Conservation (phyloP, 2,797 vertebrate genomes). For the Prunella strophiata region DNA sequence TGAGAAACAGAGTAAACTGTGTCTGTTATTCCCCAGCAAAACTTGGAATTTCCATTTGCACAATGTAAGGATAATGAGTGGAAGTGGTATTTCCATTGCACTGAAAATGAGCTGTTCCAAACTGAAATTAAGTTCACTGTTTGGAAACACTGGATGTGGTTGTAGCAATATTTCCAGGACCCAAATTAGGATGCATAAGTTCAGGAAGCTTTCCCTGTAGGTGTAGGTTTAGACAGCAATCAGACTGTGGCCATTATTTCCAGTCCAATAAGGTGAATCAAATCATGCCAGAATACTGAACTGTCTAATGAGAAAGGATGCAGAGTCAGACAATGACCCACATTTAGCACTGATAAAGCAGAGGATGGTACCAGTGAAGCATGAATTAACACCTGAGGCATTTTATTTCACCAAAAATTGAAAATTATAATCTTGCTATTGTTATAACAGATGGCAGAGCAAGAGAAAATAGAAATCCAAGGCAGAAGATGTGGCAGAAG, state of each 20-base stretch:
- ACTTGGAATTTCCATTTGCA: not conserved
- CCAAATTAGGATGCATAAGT: not conserved
- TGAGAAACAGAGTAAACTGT: not conserved
- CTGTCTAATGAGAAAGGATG: conserved; percentile 48
- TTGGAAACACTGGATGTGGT: not conserved
- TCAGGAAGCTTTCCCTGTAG: not conserved
- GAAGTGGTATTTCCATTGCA: not conserved
- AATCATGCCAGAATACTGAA: conserved; percentile 44
- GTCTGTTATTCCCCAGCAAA: not conserved
- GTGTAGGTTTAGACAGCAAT: conserved; percentile 3
- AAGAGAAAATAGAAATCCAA: not conserved
- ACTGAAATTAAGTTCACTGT: not conserved
- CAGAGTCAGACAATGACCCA: conserved; percentile 42
- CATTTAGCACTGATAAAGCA: conserved; percentile 30
- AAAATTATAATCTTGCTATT: conserved; percentile 8
- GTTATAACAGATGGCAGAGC: not conserved
- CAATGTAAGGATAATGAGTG: not conserved
- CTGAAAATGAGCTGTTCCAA: not conserved
- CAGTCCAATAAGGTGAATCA: conserved; percentile 48
- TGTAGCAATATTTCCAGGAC: not conserved
- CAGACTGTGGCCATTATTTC: conserved; percentile 47
- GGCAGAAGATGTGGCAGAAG: not conserved
- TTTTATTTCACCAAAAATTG: conserved; percentile 32
- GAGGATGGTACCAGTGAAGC: conserved; percentile 20
- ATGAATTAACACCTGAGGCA: conserved; percentile 59